phyloP scores from a whole-genome alignment of 1,140 invertebrate genomes.

The Hyphantria cunea region DNA sequence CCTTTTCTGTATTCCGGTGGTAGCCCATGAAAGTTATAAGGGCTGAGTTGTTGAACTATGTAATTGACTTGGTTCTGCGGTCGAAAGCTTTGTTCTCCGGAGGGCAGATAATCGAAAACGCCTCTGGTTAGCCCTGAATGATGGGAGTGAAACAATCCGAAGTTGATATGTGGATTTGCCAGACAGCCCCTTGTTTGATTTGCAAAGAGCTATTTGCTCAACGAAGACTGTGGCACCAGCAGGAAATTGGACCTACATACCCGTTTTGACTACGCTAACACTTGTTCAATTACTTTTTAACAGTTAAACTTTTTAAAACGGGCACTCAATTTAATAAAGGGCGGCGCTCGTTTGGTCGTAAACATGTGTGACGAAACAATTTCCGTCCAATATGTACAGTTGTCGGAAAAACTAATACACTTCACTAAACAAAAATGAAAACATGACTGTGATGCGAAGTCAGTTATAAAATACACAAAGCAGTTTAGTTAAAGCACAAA shows the following conservation, averaged over 20 bases:
- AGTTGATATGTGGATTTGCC: conserved; percentile 77
- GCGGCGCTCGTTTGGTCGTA: conserved; percentile 36
- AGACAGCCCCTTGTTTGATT: conserved; percentile 79
- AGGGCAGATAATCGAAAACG: conserved; percentile 79
- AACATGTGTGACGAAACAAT: conserved; percentile 58
- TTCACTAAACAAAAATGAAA: conserved; percentile 60
- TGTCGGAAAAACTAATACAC: conserved; percentile 69
- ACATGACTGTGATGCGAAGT: conserved; percentile 53
- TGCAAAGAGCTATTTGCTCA: conserved; percentile 77
- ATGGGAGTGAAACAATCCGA: conserved; percentile 75
- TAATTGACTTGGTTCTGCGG: conserved; percentile 80
- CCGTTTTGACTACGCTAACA: conserved; percentile 62
- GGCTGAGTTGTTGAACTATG: conserved; percentile 81
- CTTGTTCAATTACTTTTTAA: conserved; percentile 72
- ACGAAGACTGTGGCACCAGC: conserved; percentile 64
- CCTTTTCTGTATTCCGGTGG: conserved; percentile 80
- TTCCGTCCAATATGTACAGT: conserved; percentile 56
- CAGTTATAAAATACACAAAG: conserved; percentile 78
- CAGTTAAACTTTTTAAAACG: conserved; percentile 60
- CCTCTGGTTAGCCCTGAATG: conserved; percentile 71
- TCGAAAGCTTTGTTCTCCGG: conserved; percentile 73
- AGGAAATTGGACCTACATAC: conserved; percentile 70
- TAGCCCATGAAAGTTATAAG: conserved; percentile 80
- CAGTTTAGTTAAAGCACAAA: conserved; percentile 73
- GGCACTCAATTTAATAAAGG: conserved; percentile 64